Percentiles rank a stretch among this genome's conserved stretches.
Conservation (phyloP, 2,888 invertebrate species). For the Liodrosophila aerea region DNA sequence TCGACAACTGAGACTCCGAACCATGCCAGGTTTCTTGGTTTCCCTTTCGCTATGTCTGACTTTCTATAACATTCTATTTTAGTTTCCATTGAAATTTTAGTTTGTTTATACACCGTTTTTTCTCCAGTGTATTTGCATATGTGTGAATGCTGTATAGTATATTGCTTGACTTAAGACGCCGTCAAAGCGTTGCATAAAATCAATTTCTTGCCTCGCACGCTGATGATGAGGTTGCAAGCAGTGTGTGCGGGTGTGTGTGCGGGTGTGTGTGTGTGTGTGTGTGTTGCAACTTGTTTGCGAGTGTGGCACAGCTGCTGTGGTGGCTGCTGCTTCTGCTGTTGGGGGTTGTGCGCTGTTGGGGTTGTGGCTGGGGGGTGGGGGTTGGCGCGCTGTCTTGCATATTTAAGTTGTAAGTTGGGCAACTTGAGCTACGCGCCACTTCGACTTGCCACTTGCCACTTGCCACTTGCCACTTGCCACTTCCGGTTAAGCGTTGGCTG, state of each 20-base stretch:
- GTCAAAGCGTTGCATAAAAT: constrained; percentile 66
- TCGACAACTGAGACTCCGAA: no score
- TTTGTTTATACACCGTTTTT: no score
- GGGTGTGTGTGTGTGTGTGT: constrained; percentile 62
- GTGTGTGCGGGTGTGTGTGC: no score
- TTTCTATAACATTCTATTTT: no score
- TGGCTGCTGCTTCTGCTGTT: constrained; percentile 19
- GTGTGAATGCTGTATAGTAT: not conserved
- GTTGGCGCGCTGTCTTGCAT: constrained; percentile 65
- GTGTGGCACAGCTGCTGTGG: constrained; percentile 33
- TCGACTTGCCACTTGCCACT: not conserved
- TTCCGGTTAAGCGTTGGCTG: constrained; percentile 58
- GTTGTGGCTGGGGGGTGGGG: not conserved
- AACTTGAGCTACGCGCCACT: constrained; percentile 1
- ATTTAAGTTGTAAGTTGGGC: constrained; percentile 53
- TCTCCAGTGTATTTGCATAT: no score
- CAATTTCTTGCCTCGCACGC: constrained; percentile 57
- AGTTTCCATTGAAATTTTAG: no score
- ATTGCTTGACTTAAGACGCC: not conserved
- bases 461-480: constrained; percentile 2
- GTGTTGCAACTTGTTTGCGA: constrained; percentile 57
- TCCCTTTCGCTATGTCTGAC: no score
- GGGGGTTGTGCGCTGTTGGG: constrained; percentile 3
- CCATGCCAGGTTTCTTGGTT: no score
- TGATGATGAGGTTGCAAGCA: constrained; percentile 67